Evolutionary conservation across 2,797 vertebrate genomes (phyloP), one percentile per base, ranked within the genome.

Genomic region (Eutrigla gurnardus): DNA sequence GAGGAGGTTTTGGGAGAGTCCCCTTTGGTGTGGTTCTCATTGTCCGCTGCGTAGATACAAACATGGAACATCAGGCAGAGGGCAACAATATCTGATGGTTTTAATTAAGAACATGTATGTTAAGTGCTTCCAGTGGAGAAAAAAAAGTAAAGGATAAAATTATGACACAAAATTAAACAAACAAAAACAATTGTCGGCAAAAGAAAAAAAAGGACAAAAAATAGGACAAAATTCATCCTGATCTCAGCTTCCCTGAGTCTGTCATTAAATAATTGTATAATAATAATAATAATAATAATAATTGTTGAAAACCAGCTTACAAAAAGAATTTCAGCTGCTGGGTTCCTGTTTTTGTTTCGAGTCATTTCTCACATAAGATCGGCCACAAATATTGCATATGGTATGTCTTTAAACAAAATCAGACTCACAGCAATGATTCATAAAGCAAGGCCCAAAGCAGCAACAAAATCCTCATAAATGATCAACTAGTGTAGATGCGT

Each of bases 21-120:
- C 80, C 95, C 96, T 91, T 96, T 93, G 58, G 96, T 95, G 89
- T 96, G 97, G 93, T 98, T 99, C 91, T 99, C 98, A 32, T 96
- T 99, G 93, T 99, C 98, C 49, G 98, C 98, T 99, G 90, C 0
- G 42, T 88, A 76, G 62, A 92, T 60, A 88, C 80, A 73, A 70
- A 77, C 25, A 58, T 60, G 8, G 14, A 65, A 58, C 46, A 63
- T 82, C 35, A 68, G 47, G 36, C 15, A 33, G 49, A 36, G 13
- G 25, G 45, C 8, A 3, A 63, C n/a, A 58, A 40, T 4, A 42
- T 1, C 9, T 7, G 13, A 42, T 14, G 9, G 9, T 43, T 54
- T 61, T 18, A 69, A 76, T 35, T 14, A 9, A 10, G n/a, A 35
- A 43, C 61, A 17, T 35, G 18, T 35, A 58, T 13, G 4, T 63